Evolutionary conservation across 2,797 vertebrate genomes (phyloP), one percentile per base, ranked within the genome.

Genomic region (Selene dorsalis): DNA sequence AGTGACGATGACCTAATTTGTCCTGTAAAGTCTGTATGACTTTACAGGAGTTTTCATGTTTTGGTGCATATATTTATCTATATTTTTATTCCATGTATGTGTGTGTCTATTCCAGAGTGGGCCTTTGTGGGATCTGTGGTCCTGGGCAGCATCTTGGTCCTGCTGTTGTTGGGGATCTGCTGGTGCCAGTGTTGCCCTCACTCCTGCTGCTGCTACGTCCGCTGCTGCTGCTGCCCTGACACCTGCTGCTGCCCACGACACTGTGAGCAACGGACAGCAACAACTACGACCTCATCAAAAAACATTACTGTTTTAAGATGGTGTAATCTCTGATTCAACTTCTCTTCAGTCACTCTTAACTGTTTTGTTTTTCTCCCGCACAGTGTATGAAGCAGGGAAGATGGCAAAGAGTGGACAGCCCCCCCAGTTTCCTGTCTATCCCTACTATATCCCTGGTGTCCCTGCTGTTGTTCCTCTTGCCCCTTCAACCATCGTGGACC

Each of bases 161-260:
- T 98, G 83, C 85, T 98, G 6, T 75, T 99, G 87, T 84, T 97
- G 93, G 97, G 97, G 24, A 94, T 99, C 89, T 99, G 98, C 94
- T 99, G 98, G 98, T 99, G 98, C 87, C 98, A 99, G 90, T 99
- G 98, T 88, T 99, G 98, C 84, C 98, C 98, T 1, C 96, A 99
- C 80, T 98, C 97, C 85, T 99, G 98, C 92, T 99, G 97, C 90
- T 99, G 98, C 89, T 99, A 99, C 6, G 76, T 99, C 73, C 94
- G 97, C 87, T 99, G 97, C 83, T 98, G 97, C n/a, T 99, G 97
- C 93, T 99, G 98, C 79, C 97, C 97, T 0, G 96, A 98, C 30
- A 95, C 96, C 62, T 99, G 98, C 95, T 99, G 98, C 94, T 99
- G 98, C 85, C 98, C 98, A 0, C 95, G 95, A 84, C 98, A 97